These are phyloP conservation scores for Liasis olivaceus DNA, from an alignment of 2,797 vertebrate species.

Conservation along the genomic window DNA sequence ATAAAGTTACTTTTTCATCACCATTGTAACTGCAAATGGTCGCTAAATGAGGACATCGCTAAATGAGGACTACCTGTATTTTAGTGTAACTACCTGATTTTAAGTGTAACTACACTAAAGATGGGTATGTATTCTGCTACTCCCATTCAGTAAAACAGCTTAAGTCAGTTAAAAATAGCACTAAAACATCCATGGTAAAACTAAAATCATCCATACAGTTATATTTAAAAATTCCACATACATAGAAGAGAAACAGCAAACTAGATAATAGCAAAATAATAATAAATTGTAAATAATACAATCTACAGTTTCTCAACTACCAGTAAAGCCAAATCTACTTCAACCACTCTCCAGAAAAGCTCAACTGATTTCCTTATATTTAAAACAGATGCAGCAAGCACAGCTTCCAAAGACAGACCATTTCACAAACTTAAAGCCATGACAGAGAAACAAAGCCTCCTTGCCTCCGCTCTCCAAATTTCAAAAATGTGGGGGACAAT, in stretches of 20 bases:
- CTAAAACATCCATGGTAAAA: background rate
- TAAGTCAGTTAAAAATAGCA: background rate
- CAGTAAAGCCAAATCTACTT: background rate
- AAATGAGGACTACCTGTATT: background rate
- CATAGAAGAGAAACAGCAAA: background rate
- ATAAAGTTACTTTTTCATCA: background rate
- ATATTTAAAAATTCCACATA: background rate
- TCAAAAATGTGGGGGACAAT: background rate
- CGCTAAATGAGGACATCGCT: background rate
- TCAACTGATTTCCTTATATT: background rate
- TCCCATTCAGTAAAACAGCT: background rate
- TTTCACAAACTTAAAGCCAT: background rate
- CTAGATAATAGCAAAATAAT: background rate
- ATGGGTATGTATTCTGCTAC: background rate
- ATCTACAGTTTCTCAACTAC: background rate
- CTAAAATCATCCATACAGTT: background rate
- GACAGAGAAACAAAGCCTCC: background rate
- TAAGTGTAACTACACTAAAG: background rate
- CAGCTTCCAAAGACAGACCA: background rate
- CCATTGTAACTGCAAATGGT: background rate
- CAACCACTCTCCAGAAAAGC: background rate
- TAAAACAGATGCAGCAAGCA: background rate
- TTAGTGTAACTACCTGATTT: background rate
- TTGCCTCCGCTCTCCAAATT: background rate
- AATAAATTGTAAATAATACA: background rate